Evolutionary conservation across 2,113 vertebrate genomes (phyloP).

Genomic region (Isichthys henryi): DNA sequence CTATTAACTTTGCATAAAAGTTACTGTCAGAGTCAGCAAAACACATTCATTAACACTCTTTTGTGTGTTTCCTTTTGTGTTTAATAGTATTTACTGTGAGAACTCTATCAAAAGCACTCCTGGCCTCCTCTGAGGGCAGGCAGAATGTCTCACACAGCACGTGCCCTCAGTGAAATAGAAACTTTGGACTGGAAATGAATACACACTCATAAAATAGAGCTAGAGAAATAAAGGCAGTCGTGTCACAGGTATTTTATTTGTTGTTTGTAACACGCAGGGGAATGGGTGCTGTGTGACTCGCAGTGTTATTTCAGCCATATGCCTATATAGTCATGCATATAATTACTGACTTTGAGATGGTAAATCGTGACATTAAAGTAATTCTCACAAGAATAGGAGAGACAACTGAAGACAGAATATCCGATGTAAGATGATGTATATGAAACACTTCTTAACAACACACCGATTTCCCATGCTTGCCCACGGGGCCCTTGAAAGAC

Average conservation of each 20-base stretch:
- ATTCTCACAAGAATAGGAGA: background rate
- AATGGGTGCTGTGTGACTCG: background rate
- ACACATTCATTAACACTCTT: background rate
- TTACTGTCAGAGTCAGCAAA: background rate
- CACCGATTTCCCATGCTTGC: background rate
- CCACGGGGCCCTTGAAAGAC: background rate
- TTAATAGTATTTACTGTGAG: background rate
- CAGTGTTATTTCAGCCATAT: background rate
- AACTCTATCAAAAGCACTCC: background rate
- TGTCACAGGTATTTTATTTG: background rate
- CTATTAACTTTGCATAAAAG: background rate
- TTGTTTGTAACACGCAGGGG: background rate
- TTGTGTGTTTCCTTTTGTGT: background rate
- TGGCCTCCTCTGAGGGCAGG: background rate
- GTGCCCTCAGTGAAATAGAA: background rate
- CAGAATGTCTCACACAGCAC: background rate
- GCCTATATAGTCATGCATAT: background rate
- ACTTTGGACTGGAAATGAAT: background rate
- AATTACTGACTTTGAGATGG: background rate
- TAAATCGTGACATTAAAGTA: background rate
- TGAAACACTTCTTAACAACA: background rate
- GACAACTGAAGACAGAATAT: background rate
- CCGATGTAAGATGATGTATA: background rate
- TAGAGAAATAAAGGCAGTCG: background rate
- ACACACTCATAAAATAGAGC: background rate